A percentile compares a stretch with the other conserved stretches of the same genome.
Evolutionary conservation across 2,113 vertebrate species (phyloP).

Genomic region (Onychorhynchus coronatus): DNA sequence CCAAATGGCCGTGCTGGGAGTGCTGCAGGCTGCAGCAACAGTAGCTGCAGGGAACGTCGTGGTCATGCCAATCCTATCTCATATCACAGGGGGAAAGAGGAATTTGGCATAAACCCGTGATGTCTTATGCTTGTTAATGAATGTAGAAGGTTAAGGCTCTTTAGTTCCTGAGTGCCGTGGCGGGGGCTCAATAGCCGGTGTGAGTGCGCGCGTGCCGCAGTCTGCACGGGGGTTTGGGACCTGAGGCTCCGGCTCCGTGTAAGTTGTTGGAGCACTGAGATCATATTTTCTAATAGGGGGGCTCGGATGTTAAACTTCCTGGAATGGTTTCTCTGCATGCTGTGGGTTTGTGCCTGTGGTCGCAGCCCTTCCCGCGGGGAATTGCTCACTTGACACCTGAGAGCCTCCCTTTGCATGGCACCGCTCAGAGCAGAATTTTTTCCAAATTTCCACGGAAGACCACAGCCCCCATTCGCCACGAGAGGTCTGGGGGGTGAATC

Average conservation of each 20-base stretch:
- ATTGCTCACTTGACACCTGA: constrained; percentile 1
- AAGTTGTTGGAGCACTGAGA: constrained; percentile 27
- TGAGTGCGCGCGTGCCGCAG: background rate
- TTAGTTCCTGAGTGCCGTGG: background rate
- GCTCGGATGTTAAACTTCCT: constrained; percentile 26
- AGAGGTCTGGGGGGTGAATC: background rate
- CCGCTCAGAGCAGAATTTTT: background rate
- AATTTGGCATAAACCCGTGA: constrained; percentile 30
- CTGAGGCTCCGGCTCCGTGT: background rate
- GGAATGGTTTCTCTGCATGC: constrained; percentile 6
- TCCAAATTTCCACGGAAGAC: background rate
- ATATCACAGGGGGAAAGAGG: background rate
- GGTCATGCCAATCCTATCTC: background rate
- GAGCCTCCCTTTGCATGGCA: constrained; percentile 16
- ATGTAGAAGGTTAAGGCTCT: constrained; percentile 12
- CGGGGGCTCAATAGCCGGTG: background rate
- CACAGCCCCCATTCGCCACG: background rate
- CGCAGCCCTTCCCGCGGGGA: background rate
- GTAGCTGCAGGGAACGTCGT: background rate
- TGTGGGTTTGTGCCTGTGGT: constrained; percentile 44
- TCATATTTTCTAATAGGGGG: background rate
- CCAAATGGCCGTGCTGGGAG: background rate
- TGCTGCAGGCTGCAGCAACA: background rate
- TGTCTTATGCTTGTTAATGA: background rate
- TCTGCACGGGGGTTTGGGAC: background rate